These are phyloP conservation scores for Porphyrio hochstetteri DNA, from an alignment of 2,113 vertebrate genomes.

Conservation along the genomic window DNA sequence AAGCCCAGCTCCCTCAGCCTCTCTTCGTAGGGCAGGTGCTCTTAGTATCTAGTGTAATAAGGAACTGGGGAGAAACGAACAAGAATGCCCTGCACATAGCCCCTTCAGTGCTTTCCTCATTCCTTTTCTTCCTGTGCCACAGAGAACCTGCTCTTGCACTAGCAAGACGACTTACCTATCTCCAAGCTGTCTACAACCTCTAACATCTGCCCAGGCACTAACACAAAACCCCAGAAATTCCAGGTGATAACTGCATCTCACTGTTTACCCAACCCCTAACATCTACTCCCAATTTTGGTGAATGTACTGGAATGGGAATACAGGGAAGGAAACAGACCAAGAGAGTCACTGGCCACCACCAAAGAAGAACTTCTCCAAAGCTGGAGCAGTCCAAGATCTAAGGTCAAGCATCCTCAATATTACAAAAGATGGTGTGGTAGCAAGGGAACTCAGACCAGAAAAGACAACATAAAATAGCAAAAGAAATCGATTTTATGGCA, in stretches of 20 bases:
- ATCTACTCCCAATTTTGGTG: not conserved
- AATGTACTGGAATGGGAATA: not conserved
- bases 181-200: not conserved
- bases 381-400: not conserved
- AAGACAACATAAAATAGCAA: not conserved
- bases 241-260: not conserved
- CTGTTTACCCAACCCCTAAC: not conserved
- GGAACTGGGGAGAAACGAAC: not conserved
- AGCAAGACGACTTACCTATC: not conserved
- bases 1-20: no score
- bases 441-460: not conserved
- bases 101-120: fast-evolving
- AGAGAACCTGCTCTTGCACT: not conserved
- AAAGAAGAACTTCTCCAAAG: not conserved
- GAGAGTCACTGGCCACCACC: not conserved
- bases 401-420: not conserved
- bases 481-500: not conserved
- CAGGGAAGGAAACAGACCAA: not conserved
- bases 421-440: not conserved
- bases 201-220: not conserved
- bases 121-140: not conserved
- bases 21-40: no score
- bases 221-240: not conserved
- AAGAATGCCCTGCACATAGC: fast-evolving
- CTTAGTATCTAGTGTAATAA: not conserved